Evolutionary conservation across 2,888 invertebrate species (phyloP), one percentile per base, ranked within the genome.

Genomic region (Fragum sueziense): DNA sequence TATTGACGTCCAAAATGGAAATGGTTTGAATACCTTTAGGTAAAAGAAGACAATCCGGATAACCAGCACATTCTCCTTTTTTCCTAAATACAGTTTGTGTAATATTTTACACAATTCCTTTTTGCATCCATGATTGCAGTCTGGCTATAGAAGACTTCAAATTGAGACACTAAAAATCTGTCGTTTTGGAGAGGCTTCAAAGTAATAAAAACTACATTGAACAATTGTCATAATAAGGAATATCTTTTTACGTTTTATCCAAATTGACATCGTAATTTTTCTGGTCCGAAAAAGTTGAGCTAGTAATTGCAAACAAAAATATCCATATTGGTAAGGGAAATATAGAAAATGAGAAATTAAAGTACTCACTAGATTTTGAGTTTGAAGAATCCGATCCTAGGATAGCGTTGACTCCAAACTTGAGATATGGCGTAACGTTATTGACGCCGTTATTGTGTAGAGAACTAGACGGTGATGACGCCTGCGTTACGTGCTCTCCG

Each of bases 361-460:
- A 70, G 67, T 61, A 81, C 86, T 85, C 84, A 88, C 88, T 84
- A 69, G 83, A 78, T 82, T 86, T 87, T 22, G 68, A 70, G 22
- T 86, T 77, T 20, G 78, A 75, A n/a, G 82, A 76, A 11, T 91
- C 91, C 20, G 88, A 86, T 54, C 91, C 91, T 27, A 91, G 81
- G 52, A 91, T 91, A 57, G 91, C 91, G 78, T 86, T 91, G 51
- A 91, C 89, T 11, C 91, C 91, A 74, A 91, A 91, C 77, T 91
- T 91, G 7, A 91, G 86, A 80, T 88, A 90, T 9, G 91, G 91
- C 22, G 89, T 87, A 14, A 85, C 80, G 52, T 80, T 84, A 68
- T 70, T 84, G 17, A 74, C 74, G 20, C 70, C 71, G 65, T 72
- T 84, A 34, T 27, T 65, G 25, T 65, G 37, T 22, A 74, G 65